Conservation (phyloP, 2,113 vertebrate genomes). For the Mustela lutreola region DNA sequence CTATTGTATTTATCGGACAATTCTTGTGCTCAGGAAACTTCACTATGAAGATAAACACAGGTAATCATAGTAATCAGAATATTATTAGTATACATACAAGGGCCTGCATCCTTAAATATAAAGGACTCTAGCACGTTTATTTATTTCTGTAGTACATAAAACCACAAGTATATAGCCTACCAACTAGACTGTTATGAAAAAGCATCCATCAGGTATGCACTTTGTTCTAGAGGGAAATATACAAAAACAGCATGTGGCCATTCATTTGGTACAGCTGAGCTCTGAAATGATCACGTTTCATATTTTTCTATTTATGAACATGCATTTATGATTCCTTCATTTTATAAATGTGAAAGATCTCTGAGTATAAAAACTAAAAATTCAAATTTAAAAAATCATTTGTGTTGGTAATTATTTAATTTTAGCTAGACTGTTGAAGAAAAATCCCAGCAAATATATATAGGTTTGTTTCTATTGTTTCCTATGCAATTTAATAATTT, state of each 20-base stretch:
- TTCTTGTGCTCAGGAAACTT: neutral
- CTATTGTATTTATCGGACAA: neutral
- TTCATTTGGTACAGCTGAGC: neutral
- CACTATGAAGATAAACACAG: neutral
- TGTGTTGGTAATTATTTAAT: constrained; percentile 16
- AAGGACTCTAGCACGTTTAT: neutral
- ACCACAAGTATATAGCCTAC: neutral
- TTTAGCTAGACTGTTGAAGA: constrained; percentile 16
- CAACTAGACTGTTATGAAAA: neutral
- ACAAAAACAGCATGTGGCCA: neutral
- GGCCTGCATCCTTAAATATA: neutral
- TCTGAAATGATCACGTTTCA: neutral
- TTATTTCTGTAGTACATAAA: constrained; percentile 1
- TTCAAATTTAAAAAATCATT: neutral
- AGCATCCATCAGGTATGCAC: neutral
- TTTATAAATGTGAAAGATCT: neutral
- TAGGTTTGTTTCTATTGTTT: neutral
- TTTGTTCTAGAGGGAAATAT: neutral
- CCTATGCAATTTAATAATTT: constrained; percentile 1
- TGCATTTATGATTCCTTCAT: neutral
- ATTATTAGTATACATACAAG: neutral
- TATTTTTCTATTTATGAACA: neutral
- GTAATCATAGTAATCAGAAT: neutral
- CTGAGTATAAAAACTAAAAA: neutral
- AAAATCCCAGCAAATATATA: neutral